A percentile compares a stretch with the other conserved stretches of the same genome.
Conservation (phyloP, 2,888 invertebrate species). For the Drosophila stalkeri region DNA sequence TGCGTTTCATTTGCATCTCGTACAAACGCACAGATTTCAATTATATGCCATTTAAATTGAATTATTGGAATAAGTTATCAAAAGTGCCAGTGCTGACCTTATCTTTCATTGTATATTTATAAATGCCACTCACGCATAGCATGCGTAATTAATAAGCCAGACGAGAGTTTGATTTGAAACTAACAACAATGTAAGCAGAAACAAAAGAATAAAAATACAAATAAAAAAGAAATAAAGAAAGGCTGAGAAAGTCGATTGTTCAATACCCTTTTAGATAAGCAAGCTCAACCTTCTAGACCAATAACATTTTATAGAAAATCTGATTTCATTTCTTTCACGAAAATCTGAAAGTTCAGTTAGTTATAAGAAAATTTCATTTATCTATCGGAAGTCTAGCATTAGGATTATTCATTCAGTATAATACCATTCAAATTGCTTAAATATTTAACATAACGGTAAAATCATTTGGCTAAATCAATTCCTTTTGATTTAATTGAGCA, state of each 20-base stretch:
- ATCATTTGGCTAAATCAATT: neutral
- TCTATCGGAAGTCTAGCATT: neutral
- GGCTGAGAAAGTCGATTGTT: neutral
- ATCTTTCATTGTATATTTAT: conserved; percentile 19
- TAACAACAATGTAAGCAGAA: neutral
- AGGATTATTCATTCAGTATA: no score
- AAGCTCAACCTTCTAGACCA: no score
- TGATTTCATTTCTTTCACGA: no score
- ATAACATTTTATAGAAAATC: no score
- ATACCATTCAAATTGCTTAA: neutral
- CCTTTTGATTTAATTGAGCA: neutral
- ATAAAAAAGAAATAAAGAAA: no score
- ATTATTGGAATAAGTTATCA: conserved; percentile 29
- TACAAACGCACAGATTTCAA: conserved; percentile 65
- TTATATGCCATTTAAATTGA: conserved; percentile 72
- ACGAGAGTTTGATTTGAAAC: conserved; percentile 17
- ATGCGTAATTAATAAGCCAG: conserved; percentile 51
- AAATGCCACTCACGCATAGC: conserved; percentile 12
- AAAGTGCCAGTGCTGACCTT: neutral
- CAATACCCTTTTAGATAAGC: neutral
- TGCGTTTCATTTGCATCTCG: conserved; percentile 68
- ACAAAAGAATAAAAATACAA: neutral
- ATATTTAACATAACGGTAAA: neutral
- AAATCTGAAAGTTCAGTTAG: no score
- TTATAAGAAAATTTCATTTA: neutral